Evolutionary conservation across 2,888 invertebrate genomes (phyloP).

Genomic region (Cheilosia grossa): DNA sequence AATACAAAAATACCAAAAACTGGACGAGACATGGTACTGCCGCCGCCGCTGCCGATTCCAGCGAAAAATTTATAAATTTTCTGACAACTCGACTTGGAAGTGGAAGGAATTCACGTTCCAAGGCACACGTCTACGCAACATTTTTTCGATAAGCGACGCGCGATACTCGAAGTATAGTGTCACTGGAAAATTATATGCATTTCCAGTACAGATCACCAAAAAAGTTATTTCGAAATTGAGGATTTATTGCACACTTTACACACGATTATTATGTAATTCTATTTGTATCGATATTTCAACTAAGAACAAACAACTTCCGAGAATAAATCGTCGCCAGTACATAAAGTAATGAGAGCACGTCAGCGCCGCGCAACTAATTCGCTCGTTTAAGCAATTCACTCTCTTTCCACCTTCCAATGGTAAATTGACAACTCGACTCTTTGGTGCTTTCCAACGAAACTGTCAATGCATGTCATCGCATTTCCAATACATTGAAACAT

Average conservation of each 20-base stretch:
- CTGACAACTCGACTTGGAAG: constrained; percentile 74
- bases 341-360: constrained; percentile 49
- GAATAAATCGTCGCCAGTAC: constrained; percentile 23
- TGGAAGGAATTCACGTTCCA: constrained; percentile 59
- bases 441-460: constrained; percentile 51
- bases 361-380: constrained; percentile 28
- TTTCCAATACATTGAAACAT: constrained; percentile 18
- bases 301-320: constrained; percentile 9
- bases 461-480: constrained; percentile 23
- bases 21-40: constrained; percentile 43
- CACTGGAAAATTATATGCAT: constrained; percentile 58
- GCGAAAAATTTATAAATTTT: constrained; percentile 57
- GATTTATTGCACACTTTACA: not conserved
- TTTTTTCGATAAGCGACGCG: constrained; percentile 56
- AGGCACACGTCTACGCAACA: constrained; percentile 62
- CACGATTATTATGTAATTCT: constrained; percentile 45
- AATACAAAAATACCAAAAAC: constrained; percentile 29
- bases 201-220: constrained; percentile 57
- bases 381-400: constrained; percentile 13
- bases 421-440: constrained; percentile 73
- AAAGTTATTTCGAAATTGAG: not conserved
- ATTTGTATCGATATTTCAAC: constrained; percentile 26
- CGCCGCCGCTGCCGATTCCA: constrained; percentile 65
- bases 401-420: constrained; percentile 50
- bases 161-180: constrained; percentile 71